A percentile compares a stretch with the other conserved stretches of the same genome.
These are phyloP conservation scores for Litoditis marina DNA, from an alignment of 2,888 invertebrate species.

Conservation along the genomic window DNA sequence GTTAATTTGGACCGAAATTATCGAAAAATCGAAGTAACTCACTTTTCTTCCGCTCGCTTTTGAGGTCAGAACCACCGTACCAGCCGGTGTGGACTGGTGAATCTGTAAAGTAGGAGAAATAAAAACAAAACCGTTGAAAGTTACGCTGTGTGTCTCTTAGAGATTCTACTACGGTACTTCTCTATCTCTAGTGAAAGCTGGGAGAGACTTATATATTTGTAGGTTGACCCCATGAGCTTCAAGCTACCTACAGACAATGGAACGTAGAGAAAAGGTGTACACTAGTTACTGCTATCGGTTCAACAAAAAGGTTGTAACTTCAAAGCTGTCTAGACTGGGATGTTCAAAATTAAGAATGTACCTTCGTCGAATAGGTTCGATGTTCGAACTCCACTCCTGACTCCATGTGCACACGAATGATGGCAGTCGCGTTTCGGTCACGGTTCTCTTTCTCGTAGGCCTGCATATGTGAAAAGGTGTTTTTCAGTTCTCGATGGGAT, in stretches of 20 bases:
- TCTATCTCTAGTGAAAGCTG: too few relatives aligned
- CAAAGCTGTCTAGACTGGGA: background rate
- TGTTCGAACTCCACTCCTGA: constrained; percentile 39
- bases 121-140: background rate
- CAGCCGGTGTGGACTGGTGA: background rate
- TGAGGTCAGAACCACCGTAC: background rate
- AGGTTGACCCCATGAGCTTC: too few relatives aligned
- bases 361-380: constrained; percentile 30
- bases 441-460: constrained; percentile 47
- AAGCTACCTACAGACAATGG: too few relatives aligned
- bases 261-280: too few relatives aligned
- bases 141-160: too few relatives aligned
- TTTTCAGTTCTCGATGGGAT: too few relatives aligned
- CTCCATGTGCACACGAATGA: constrained; percentile 35
- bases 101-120: background rate
- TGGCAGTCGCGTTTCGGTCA: constrained; percentile 47
- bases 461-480: constrained; percentile 26
- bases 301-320: too few relatives aligned
- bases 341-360: background rate
- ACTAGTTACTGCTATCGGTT: too few relatives aligned
- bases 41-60: background rate
- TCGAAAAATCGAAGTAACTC: too few relatives aligned
- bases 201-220: too few relatives aligned
- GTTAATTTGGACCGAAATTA: too few relatives aligned
- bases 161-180: too few relatives aligned